Evolutionary conservation across 2,888 invertebrate species (phyloP).

Genomic region (Celastrina argiolus): DNA sequence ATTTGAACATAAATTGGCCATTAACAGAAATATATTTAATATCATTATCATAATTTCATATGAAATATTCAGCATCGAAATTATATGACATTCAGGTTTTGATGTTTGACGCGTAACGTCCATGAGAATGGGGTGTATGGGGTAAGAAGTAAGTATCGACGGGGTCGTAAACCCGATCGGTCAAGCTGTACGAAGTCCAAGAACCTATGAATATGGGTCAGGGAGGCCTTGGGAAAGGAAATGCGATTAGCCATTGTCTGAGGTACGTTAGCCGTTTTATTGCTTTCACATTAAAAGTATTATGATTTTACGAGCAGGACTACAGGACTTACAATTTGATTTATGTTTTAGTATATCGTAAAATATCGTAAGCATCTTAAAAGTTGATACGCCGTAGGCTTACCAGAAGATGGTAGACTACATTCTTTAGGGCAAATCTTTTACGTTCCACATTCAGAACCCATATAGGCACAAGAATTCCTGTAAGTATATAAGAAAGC

Average conservation of each 20-base stretch:
- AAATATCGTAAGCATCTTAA: background rate
- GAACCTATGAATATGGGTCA: conserved; percentile 64
- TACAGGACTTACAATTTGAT: background rate
- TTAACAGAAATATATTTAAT: no score
- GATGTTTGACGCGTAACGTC: background rate
- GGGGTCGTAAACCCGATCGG: conserved; percentile 68
- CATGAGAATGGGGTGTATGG: conserved; percentile 37
- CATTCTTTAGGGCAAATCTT: background rate
- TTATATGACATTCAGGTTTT: conserved; percentile 16
- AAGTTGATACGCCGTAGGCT: background rate
- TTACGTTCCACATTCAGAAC: background rate
- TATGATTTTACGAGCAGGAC: background rate
- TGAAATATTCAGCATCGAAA: background rate
- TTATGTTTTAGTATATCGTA: background rate
- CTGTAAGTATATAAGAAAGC: background rate
- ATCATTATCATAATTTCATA: no score
- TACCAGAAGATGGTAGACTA: background rate
- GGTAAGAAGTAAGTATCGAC: conserved; percentile 47
- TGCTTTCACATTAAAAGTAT: conserved; percentile 4
- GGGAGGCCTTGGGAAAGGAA: conserved; percentile 69
- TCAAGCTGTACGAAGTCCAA: conserved; percentile 63
- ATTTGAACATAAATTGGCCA: no score
- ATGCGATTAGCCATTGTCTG: conserved; percentile 17
- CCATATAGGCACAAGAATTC: background rate
- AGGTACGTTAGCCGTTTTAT: conserved; percentile 16